Conservation (phyloP, 2,113 vertebrate species). For the Oncorhynchus keta region DNA sequence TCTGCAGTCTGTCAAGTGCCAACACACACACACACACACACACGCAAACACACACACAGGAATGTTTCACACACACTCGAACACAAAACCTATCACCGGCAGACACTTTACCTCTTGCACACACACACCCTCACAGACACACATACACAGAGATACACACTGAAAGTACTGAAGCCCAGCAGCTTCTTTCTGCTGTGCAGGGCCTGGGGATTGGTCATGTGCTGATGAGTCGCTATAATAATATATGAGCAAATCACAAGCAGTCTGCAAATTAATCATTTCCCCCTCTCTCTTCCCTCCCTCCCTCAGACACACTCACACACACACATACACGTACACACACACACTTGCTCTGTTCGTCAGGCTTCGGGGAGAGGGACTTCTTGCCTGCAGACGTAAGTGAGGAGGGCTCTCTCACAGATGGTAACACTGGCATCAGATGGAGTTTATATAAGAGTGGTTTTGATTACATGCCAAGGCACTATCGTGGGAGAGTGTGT, state of each 20-base stretch:
- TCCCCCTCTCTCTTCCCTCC: constrained; percentile 73
- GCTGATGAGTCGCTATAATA: constrained; percentile 93
- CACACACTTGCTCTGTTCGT: constrained; percentile 65
- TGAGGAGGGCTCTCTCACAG: constrained; percentile 86
- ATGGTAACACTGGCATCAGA: constrained; percentile 94
- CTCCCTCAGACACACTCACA: constrained; percentile 39
- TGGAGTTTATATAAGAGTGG: constrained; percentile 92
- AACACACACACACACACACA: constrained; percentile 45
- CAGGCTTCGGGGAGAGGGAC: constrained; percentile 78
- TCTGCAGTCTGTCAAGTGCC: constrained; percentile 89
- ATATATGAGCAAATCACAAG: constrained; percentile 93
- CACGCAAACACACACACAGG: not conserved
- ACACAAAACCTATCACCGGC: constrained; percentile 18
- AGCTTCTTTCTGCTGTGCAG: constrained; percentile 79
- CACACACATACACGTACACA: constrained; percentile 64
- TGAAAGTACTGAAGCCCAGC: constrained; percentile 86
- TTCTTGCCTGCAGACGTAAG: constrained; percentile 84
- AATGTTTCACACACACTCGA: constrained; percentile 44
- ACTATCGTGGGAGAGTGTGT: constrained; percentile 68
- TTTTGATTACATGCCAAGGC: constrained; percentile 89
- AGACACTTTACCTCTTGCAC: constrained; percentile 3
- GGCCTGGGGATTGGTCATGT: constrained; percentile 86
- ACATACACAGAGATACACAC: constrained; percentile 37
- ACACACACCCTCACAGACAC: constrained; percentile 52
- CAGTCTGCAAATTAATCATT: constrained; percentile 94